These are phyloP conservation scores for Diachasma alloeum DNA, from an alignment of 1,140 invertebrate genomes.

Conservation along the genomic window DNA sequence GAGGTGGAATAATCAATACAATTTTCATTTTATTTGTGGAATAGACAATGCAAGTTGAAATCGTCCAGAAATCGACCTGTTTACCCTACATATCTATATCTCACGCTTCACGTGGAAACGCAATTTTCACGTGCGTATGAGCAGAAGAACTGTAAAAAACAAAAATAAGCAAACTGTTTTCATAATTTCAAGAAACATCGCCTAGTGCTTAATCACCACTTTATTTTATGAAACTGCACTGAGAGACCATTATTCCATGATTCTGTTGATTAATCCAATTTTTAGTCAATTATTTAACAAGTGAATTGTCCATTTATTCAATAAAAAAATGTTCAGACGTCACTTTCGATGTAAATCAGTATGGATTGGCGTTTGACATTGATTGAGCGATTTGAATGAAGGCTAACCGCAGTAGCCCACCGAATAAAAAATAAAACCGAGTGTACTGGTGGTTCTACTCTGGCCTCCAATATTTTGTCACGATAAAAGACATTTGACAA, in stretches of 20 bases:
- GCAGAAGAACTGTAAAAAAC: too few relatives aligned
- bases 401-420: not conserved
- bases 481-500: not conserved
- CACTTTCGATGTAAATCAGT: not conserved
- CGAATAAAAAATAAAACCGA: not conserved
- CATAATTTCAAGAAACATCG: too few relatives aligned
- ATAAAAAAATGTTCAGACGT: not conserved
- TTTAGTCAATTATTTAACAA: not conserved
- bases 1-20: too few relatives aligned
- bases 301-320: not conserved
- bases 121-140: too few relatives aligned
- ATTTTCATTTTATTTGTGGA: too few relatives aligned
- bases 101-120: too few relatives aligned
- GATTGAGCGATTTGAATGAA: not conserved
- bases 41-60: too few relatives aligned
- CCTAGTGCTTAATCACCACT: too few relatives aligned
- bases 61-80: too few relatives aligned
- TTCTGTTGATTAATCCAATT: not conserved
- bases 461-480: not conserved
- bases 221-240: too few relatives aligned
- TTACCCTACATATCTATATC: too few relatives aligned
- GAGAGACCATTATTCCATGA: not conserved
- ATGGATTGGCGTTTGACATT: not conserved
- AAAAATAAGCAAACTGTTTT: too few relatives aligned
- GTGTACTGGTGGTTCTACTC: not conserved